Evolutionary conservation across 2,797 vertebrate species (phyloP).

Genomic region (Esox masquinongy): DNA sequence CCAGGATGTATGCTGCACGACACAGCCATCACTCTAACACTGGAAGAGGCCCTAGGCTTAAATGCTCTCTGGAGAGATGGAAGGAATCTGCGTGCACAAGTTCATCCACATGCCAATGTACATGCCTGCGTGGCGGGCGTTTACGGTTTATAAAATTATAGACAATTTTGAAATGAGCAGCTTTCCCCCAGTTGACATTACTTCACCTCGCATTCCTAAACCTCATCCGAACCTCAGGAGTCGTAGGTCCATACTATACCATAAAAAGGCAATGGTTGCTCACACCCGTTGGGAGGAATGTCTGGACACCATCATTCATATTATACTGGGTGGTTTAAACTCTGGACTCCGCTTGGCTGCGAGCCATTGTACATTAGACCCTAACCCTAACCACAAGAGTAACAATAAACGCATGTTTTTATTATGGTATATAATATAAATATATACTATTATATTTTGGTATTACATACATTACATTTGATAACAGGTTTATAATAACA

Average conservation of each 20-base stretch:
- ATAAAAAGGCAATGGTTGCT: neutral
- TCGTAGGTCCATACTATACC: neutral
- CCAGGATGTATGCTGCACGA: constrained; percentile 24
- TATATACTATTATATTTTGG: too few relatives aligned
- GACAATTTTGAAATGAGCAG: neutral
- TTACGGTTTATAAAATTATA: neutral
- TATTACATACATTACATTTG: too few relatives aligned
- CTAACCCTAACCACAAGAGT: too few relatives aligned
- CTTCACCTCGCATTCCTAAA: neutral
- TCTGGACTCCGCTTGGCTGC: too few relatives aligned
- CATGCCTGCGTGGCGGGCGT: constrained; percentile 10
- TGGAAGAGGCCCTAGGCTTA: constrained; percentile 60
- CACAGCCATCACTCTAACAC: constrained; percentile 46
- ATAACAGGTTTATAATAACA: too few relatives aligned
- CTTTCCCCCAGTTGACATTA: neutral
- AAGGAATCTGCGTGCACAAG: constrained; percentile 42
- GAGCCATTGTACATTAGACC: too few relatives aligned
- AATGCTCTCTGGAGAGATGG: constrained; percentile 49
- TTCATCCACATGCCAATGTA: neutral
- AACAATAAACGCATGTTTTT: too few relatives aligned
- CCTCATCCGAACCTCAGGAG: neutral
- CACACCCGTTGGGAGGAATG: neutral
- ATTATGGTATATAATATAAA: too few relatives aligned
- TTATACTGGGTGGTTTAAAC: too few relatives aligned
- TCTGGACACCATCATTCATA: neutral